A percentile compares a stretch with the other conserved stretches of the same genome.
These are phyloP conservation scores for Tiliqua scincoides DNA, from an alignment of 2,113 vertebrate species.

Conservation along the genomic window DNA sequence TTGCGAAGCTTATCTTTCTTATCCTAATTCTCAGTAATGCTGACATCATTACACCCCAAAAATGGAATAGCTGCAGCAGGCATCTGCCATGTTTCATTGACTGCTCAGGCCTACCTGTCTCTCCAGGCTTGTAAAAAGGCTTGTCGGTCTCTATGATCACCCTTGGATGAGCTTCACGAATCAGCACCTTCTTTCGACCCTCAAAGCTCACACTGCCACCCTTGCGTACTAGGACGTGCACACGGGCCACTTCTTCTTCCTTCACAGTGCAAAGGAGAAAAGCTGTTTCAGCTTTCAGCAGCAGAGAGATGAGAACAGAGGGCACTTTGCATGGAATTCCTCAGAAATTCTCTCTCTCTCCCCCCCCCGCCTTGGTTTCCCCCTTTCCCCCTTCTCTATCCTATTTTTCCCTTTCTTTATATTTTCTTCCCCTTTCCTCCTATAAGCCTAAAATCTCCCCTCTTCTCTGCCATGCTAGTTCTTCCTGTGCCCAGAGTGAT, in stretches of 20 bases:
- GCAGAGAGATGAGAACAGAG: background rate
- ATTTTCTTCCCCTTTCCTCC: background rate
- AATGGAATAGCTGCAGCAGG: background rate
- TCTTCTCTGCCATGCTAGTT: background rate
- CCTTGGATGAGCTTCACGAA: constrained; percentile 32
- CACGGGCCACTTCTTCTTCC: constrained; percentile 29
- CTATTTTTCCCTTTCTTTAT: background rate
- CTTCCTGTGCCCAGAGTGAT: background rate
- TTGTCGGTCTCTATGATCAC: constrained; percentile 71
- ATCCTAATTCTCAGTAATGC: background rate
- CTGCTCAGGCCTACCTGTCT: constrained; percentile 33
- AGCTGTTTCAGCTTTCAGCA: background rate
- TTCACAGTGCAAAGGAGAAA: constrained; percentile 9
- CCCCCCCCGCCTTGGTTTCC: background rate
- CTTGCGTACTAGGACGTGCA: constrained; percentile 33
- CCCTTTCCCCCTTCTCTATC: background rate
- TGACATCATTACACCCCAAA: too few species aligned
- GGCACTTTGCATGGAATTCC: background rate
- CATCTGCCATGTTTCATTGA: background rate
- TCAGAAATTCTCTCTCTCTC: background rate
- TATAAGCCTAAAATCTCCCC: background rate
- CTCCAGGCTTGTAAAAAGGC: constrained; percentile 62
- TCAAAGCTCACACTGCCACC: constrained; percentile 49
- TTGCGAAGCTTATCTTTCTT: background rate
- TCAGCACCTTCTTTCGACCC: constrained; percentile 62